Base-by-base conservation (phyloP, 2,888 invertebrate genomes). In the Archips crataeganus region DNA sequence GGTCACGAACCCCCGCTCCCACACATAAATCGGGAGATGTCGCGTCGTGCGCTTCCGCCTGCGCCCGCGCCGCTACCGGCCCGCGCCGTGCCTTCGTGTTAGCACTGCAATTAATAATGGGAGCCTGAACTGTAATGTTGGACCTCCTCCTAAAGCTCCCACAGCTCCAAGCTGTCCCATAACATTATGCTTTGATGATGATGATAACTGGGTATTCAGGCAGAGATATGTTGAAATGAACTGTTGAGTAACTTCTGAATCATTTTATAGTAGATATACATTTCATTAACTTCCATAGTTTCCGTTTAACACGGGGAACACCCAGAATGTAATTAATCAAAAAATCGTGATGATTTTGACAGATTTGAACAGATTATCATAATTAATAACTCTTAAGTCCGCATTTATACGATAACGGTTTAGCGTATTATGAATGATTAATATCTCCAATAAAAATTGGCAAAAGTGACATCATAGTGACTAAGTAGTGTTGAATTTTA, bases 21-120 rank as follows among this genome's bases (percentile, higher is more conserved):
- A 91, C 89, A 87, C 90, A 90, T 91, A 90, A 91, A 90, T 91
- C 86, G 84, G 81, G 79, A 77, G 85, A 84, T 88, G 90, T 89
- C 87, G 88, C 88, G 84, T 90, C 91, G 90, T 90, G 90, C 83
- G 83, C 83, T 77, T 78, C 78, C 78, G 80, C 78, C 82, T 77
- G 78, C 79, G 78, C 79, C 79, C 72, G 79, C 80, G 80, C 80
- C 78, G 76, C 79, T 77, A 78, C 76, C 70, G 80, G 81, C 81
- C 78, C 80, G 76, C 75, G 77, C 79, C 72, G 78, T 81, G 83
- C 82, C 83, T 80, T 79, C 82, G 78, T 84, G 82, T 82, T 85
- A 79, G 77, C 79, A 75, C 79, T 79, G 81, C 83, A 86, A 88
- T 88, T 88, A 87, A 87, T 87, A 84, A 86, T 84, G 81, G 77